Evolutionary conservation across 2,113 vertebrate species (phyloP).

Genomic region (Geococcyx californianus): DNA sequence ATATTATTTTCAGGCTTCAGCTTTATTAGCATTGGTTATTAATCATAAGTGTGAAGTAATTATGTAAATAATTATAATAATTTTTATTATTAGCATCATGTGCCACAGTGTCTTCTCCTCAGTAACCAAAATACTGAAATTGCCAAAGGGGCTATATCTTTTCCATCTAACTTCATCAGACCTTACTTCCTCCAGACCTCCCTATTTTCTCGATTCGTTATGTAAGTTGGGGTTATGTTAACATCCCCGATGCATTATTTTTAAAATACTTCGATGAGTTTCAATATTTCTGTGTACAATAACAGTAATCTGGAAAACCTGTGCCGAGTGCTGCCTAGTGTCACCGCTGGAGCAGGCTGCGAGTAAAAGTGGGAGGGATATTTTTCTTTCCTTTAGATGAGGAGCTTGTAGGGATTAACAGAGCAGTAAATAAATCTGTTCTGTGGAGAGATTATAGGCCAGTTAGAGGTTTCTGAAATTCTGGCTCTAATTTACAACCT

Average conservation of each 20-base stretch:
- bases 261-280: neutral
- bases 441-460: neutral
- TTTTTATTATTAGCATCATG: conserved; percentile 28
- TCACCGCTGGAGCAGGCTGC: neutral
- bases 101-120: neutral
- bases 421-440: conserved; percentile 14
- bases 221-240: neutral
- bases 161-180: neutral
- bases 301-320: neutral
- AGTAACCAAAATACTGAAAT: neutral
- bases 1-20: neutral
- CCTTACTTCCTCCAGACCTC: neutral
- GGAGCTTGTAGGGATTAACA: neutral
- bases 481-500: neutral
- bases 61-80: neutral
- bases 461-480: conserved; percentile 7
- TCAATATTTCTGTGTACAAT: neutral
- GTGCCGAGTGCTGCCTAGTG: neutral
- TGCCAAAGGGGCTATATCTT: neutral
- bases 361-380: neutral
- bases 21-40: conserved; percentile 46
- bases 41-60: conserved; percentile 8
- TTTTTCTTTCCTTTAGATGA: neutral
- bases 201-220: neutral
- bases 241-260: neutral